Conservation (phyloP, 2,888 invertebrate species). For the Cantharis flavilabris region DNA sequence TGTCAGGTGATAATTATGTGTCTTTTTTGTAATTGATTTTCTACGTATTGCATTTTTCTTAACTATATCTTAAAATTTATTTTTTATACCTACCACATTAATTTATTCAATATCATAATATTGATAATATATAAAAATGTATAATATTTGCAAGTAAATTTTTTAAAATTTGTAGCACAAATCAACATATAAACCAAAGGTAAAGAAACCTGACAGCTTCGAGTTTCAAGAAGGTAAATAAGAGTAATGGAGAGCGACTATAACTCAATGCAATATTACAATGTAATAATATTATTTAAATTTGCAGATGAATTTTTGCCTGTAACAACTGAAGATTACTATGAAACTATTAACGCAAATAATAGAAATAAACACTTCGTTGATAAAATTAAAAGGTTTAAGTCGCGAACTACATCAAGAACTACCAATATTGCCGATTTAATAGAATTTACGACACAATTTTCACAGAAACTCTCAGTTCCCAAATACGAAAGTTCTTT, state of each 20-base stretch:
- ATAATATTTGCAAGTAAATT: too few relatives aligned
- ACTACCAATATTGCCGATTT: background rate
- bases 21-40: too few relatives aligned
- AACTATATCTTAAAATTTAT: too few relatives aligned
- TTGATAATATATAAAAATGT: too few relatives aligned
- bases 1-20: too few relatives aligned
- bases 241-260: background rate
- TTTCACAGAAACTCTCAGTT: background rate
- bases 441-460: background rate
- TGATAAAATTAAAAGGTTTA: background rate
- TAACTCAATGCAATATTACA: background rate
- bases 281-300: background rate
- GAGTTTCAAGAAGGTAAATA: background rate
- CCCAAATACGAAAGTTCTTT: background rate
- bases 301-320: background rate
- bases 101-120: too few relatives aligned
- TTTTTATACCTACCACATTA: too few relatives aligned
- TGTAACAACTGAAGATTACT: background rate
- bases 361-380: background rate
- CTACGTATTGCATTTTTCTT: too few relatives aligned
- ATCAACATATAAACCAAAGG: background rate
- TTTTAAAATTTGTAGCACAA: background rate
- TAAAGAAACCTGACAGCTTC: background rate
- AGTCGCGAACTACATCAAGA: background rate
- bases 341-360: background rate